Base-by-base conservation (phyloP, 53 echinoderm and acorn worm genomes). In the Glandiceps talaboti region DNA sequence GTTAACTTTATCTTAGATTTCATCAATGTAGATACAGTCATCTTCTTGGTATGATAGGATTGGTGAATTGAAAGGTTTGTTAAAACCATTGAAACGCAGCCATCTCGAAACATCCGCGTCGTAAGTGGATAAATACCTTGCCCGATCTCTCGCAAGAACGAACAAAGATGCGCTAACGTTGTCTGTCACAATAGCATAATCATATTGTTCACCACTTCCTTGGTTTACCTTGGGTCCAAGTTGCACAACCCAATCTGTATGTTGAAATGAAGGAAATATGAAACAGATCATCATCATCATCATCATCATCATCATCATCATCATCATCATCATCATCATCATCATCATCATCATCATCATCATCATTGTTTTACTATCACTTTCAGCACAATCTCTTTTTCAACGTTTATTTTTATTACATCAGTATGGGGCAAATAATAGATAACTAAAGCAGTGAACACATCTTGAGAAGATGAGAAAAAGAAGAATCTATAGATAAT, bases 191-290 rank as follows among this genome's bases (percentile, higher is more conserved):
- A 91, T 74, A 32, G 88, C 78, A 81, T 91, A 91, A 14, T 88
- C 85, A 78, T 91, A 91, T 33, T 85, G 84, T 45, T 45, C 64
- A 29, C 77, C 73, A 64, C 74, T 75, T 80, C 85, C 31, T 12
- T 6, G 20, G 31, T 84, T 86, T 26, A 91, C 85, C 10, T 88
- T 75, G 0, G 91, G 91, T 1, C 91, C 91, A 0, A 91, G 91
- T 73, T 88, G 82, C 29, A 91, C 33, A 30, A 91, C 85, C 91
- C 91, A 82, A 80, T 91, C 91, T 91, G 87, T 20, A 76, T n/a
- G n/a, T n/a, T n/a, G n/a, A n/a, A n/a, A n/a, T n/a, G n/a, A n/a
- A n/a, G n/a, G n/a, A n/a, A n/a, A n/a, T n/a, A n/a, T n/a, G n/a
- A n/a, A n/a, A n/a, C n/a, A n/a, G n/a, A n/a, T n/a, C n/a, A n/a